phyloP scores from a whole-genome alignment of 2,113 vertebrate species.

The Argyrosomus japonicus region DNA sequence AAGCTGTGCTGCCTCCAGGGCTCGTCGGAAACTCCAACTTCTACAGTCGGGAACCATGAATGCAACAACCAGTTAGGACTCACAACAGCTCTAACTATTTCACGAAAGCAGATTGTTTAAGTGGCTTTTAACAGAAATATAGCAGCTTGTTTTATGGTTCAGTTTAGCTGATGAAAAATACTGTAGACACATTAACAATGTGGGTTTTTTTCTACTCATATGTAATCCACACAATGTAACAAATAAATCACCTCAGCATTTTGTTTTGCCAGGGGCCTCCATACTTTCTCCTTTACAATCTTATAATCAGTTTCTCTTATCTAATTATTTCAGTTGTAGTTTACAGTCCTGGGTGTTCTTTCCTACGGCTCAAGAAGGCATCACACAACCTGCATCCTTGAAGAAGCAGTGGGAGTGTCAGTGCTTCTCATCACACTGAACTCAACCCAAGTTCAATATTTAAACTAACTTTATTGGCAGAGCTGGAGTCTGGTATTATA shows the following conservation, averaged over 20 bases:
- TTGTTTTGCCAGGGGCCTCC: background rate
- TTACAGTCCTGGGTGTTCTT: accelerated
- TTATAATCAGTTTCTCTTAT: too few relatives aligned
- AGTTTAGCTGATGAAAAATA: background rate
- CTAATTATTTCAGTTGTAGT: background rate
- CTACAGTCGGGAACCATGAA: background rate
- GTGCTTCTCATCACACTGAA: background rate
- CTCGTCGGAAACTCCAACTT: background rate
- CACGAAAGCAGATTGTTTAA: background rate
- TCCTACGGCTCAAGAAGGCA: background rate
- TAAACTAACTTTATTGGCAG: background rate
- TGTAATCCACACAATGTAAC: background rate
- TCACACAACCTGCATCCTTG: conserved; percentile 29
- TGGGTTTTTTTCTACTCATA: background rate
- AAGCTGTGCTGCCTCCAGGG: conserved; percentile 25
- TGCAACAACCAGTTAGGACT: background rate
- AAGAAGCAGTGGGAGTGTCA: conserved; percentile 24
- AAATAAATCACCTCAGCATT: background rate
- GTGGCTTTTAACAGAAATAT: background rate
- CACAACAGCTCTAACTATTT: background rate
- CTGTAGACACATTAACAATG: background rate
- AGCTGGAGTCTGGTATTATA: background rate
- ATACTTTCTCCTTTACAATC: background rate
- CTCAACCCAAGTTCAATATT: conserved; percentile 12
- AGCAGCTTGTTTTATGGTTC: background rate